Percentiles rank a stretch among this genome's conserved stretches.
phyloP scores from a whole-genome alignment of 2,797 vertebrate genomes.

The Macropus fuliginosus region DNA sequence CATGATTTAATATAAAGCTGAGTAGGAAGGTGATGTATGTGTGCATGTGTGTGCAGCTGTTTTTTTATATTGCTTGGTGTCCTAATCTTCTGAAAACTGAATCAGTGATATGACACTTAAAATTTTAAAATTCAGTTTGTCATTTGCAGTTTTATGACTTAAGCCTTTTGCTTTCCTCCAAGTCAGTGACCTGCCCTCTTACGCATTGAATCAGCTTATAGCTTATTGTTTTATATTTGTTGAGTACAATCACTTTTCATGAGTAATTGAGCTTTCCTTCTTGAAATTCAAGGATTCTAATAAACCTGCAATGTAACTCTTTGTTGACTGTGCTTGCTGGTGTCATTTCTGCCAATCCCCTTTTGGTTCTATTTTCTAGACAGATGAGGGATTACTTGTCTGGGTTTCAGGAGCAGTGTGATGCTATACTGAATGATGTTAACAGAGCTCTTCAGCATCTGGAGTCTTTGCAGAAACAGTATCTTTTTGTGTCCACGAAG shows the following conservation, averaged over 20 bases:
- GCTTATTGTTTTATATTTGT: conserved; percentile 26
- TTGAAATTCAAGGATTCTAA: conserved; percentile 44
- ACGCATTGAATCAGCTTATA: conserved; percentile 8
- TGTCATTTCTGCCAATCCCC: conserved; percentile 78
- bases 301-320: conserved; percentile 55
- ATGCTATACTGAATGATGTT: conserved; percentile 94
- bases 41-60: background rate
- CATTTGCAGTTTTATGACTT: conserved; percentile 9
- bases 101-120: conserved; percentile 12
- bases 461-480: conserved; percentile 96
- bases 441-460: conserved; percentile 93
- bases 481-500: conserved; percentile 98
- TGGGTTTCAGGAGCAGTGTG: conserved; percentile 97
- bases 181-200: conserved; percentile 11
- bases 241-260: conserved; percentile 18
- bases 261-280: conserved; percentile 38
- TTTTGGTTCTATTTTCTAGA: conserved; percentile 87
- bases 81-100: conserved; percentile 37
- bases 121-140: conserved; percentile 28
- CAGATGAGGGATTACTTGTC: conserved; percentile 93
- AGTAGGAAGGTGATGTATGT: background rate
- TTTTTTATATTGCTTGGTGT: background rate
- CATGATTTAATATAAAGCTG: background rate
- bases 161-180: conserved; percentile 34
- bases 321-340: conserved; percentile 58